A percentile compares a stretch with the other conserved stretches of the same genome.
Conservation (phyloP, 2,888 invertebrate species). For the Microchrysa polita region DNA sequence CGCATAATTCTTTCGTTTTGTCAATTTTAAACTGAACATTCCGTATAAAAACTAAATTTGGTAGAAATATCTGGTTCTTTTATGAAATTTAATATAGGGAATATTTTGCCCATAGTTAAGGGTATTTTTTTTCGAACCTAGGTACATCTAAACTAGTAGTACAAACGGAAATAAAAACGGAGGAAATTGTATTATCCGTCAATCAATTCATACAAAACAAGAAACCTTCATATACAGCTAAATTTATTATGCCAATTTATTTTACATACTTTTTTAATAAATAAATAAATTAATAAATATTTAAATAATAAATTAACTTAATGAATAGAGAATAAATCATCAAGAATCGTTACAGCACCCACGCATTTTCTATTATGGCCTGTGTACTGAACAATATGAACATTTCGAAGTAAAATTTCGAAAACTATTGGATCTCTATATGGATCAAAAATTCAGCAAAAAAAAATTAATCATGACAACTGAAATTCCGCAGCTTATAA, state of each 20-base stretch:
- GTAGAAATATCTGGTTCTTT: too few relatives aligned
- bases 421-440: conserved; percentile 4
- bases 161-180: too few relatives aligned
- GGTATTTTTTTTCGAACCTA: too few relatives aligned
- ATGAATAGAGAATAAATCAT: background rate
- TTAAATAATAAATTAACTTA: conserved; percentile 27
- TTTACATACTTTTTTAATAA: conserved; percentile 12
- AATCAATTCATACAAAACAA: background rate
- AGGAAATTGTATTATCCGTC: too few relatives aligned
- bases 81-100: too few relatives aligned
- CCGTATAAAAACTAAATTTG: too few relatives aligned
- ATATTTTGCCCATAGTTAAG: too few relatives aligned
- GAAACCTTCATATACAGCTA: background rate
- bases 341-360: background rate
- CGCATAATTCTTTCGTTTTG: too few relatives aligned
- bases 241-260: background rate
- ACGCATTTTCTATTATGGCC: too few relatives aligned
- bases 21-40: too few relatives aligned
- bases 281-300: conserved; percentile 37
- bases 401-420: conserved; percentile 41
- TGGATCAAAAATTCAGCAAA: background rate
- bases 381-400: conserved; percentile 8
- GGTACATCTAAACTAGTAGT: too few relatives aligned
- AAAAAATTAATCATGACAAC: conserved; percentile 2
- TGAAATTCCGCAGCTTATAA: background rate